phyloP scores from a whole-genome alignment of 1,140 invertebrate species.

The Pseudoatta argentina region DNA sequence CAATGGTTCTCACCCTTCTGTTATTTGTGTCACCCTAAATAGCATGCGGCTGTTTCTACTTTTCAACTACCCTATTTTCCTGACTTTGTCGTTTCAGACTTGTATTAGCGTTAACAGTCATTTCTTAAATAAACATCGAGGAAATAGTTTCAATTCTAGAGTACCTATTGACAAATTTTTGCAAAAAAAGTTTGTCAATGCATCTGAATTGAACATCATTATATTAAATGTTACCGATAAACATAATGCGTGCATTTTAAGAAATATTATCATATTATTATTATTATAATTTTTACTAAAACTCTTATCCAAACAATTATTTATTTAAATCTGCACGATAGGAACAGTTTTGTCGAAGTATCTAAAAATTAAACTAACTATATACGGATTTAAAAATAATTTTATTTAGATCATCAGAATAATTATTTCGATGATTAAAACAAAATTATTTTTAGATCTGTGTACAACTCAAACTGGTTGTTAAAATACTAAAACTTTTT shows the following conservation, averaged over 20 bases:
- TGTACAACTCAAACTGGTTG: too few relatives aligned
- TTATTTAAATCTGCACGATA: background rate
- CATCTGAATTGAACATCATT: background rate
- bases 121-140: background rate
- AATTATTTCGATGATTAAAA: too few relatives aligned
- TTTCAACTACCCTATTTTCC: background rate
- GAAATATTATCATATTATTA: background rate
- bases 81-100: background rate
- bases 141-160: conserved; percentile 4
- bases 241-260: background rate
- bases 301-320: background rate
- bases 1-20: conserved; percentile 50
- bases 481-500: too few relatives aligned
- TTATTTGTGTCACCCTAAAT: conserved; percentile 48
- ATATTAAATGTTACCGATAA: background rate
- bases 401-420: too few relatives aligned
- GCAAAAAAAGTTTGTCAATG: background rate
- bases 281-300: background rate
- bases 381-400: too few relatives aligned
- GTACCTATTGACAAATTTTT: background rate
- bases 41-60: background rate
- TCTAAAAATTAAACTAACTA: too few relatives aligned
- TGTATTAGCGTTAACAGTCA: background rate
- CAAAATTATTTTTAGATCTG: too few relatives aligned
- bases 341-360: too few relatives aligned